Evolutionary conservation across 2,888 invertebrate genomes (phyloP).

Genomic region (Boloria selene): DNA sequence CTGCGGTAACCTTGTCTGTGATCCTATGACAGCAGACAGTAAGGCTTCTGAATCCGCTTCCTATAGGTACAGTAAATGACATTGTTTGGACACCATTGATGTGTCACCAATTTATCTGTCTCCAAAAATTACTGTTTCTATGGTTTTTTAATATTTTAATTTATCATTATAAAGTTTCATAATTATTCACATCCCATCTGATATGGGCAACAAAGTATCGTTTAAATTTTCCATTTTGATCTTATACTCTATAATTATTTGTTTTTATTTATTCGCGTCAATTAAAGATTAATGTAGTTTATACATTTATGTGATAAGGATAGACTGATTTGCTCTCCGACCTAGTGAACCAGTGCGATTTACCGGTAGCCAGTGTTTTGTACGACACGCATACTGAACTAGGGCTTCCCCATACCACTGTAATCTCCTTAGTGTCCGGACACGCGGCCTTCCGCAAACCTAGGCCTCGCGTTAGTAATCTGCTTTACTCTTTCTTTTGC

Average conservation of each 20-base stretch:
- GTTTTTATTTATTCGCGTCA: constrained; percentile 11
- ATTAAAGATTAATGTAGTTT: constrained; percentile 11
- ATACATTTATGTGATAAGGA: constrained; percentile 15
- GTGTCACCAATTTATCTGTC: constrained; percentile 11
- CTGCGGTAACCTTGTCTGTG: constrained; percentile 14
- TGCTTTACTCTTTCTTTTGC: constrained; percentile 28
- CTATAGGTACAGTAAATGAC: neutral
- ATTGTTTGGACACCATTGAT: neutral
- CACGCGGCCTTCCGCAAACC: constrained; percentile 28
- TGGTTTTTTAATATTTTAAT: neutral
- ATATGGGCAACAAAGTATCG: too few relatives aligned
- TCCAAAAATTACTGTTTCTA: constrained; percentile 7
- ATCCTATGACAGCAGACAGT: neutral
- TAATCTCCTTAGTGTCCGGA: constrained; percentile 31
- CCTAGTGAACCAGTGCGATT: constrained; percentile 27
- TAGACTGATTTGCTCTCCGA: constrained; percentile 16
- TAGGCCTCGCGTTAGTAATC: constrained; percentile 17
- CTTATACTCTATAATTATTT: neutral
- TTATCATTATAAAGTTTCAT: too few relatives aligned
- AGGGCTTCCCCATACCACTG: constrained; percentile 33
- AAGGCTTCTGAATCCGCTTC: constrained; percentile 4
- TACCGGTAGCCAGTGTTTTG: constrained; percentile 10
- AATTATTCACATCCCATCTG: too few relatives aligned
- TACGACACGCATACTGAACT: constrained; percentile 14
- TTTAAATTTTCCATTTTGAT: neutral